phyloP scores from a whole-genome alignment of 2,888 invertebrate genomes.

The Melitaea athalia region DNA sequence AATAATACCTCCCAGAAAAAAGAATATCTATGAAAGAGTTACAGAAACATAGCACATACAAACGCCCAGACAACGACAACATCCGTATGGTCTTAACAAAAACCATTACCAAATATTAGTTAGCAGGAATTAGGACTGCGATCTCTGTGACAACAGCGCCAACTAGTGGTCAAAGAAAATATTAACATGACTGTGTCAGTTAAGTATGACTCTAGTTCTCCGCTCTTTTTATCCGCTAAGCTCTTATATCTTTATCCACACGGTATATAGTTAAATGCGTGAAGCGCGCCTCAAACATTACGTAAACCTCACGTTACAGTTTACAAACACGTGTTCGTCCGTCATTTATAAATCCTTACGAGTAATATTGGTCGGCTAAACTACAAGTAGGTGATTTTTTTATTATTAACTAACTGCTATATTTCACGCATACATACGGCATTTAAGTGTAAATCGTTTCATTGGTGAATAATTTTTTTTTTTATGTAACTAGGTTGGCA shows the following conservation, averaged over 20 bases:
- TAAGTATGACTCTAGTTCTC: no score
- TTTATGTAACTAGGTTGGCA: no score
- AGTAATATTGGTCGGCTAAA: slow-evolving; percentile 10
- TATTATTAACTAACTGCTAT: slow-evolving; percentile 5
- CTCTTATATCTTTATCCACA: slow-evolving; percentile 9
- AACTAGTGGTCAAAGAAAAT: no score
- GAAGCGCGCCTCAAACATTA: slow-evolving; percentile 42
- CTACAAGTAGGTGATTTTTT: slow-evolving; percentile 12
- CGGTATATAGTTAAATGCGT: slow-evolving; percentile 23
- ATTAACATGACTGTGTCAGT: no score
- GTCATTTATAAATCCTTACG: slow-evolving; percentile 29
- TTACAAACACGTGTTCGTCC: slow-evolving; percentile 31
- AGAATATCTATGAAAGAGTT: no score
- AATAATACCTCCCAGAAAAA: no score
- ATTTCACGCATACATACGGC: slow-evolving; percentile 2
- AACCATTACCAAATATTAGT: no score
- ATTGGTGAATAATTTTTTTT: no score
- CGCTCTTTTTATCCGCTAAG: background rate
- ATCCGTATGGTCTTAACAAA: no score
- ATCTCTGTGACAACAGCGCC: background rate
- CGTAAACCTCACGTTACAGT: slow-evolving; percentile 40
- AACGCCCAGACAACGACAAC: no score
- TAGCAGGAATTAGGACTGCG: no score
- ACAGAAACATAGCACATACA: no score
- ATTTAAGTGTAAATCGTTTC: background rate